phyloP scores from a whole-genome alignment of 2,888 invertebrate genomes.

The Eulithis testata region DNA sequence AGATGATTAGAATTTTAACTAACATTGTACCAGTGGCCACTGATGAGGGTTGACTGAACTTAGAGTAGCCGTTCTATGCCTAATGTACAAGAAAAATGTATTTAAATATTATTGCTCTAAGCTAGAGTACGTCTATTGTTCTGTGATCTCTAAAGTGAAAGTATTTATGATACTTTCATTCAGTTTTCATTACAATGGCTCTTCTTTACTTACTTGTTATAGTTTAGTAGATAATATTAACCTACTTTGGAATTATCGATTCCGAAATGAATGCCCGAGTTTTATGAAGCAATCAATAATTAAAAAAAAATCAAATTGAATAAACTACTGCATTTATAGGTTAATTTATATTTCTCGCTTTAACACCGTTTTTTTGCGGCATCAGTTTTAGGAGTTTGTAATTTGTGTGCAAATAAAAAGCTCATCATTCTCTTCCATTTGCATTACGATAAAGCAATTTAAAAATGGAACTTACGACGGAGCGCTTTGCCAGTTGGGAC shows the following conservation, averaged over 20 bases:
- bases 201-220: neutral
- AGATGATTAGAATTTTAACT: slow-evolving; percentile 9
- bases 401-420: neutral
- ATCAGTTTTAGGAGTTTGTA: neutral
- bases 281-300: no score
- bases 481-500: neutral
- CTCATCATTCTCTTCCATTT: neutral
- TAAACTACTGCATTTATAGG: no score
- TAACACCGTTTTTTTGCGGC: neutral
- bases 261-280: no score
- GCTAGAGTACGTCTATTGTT: slow-evolving; percentile 14
- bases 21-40: slow-evolving; percentile 13
- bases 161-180: slow-evolving; percentile 6
- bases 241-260: no score
- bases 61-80: neutral
- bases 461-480: neutral
- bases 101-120: slow-evolving; percentile 23
- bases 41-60: slow-evolving; percentile 6
- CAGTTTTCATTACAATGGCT: neutral
- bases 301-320: no score
- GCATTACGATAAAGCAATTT: neutral
- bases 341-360: neutral
- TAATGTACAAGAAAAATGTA: neutral
- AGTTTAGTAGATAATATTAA: neutral
- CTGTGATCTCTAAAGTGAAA: slow-evolving; percentile 3